Base-by-base conservation (phyloP, 2,113 vertebrate species). In the Thinocorus orbignyianus region DNA sequence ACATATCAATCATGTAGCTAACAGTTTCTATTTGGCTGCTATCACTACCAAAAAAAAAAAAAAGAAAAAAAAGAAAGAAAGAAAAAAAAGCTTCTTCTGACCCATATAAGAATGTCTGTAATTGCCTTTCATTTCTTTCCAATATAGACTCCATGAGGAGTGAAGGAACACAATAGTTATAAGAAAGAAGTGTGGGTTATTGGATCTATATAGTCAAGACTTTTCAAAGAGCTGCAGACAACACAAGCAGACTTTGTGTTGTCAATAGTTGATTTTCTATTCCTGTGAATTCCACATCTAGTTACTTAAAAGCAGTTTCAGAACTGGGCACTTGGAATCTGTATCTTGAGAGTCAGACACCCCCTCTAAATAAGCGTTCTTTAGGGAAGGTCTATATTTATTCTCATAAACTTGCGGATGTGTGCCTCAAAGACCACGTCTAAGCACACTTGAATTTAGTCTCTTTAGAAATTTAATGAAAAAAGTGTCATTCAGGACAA, bases 1-100 rank as follows among this genome's bases (percentile, higher is more conserved):
- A 10, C 0, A 0, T 26, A 73, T 9, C 7, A 41, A 31, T 48
- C 0, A 0, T 11, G 30, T 26, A 58, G 49, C 30, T 71, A 79
- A 54, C 11, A 23, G 19, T 17, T 16, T 46, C 52, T 55, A 16
- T 48, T 17, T 71, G 39, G 35, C 66, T 81, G 31, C 37, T 60
- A 16, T 44, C 23, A 35, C 9, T 24, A 57, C 42, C 13, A 25
- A 51, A 51, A 41, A 41, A 41, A 41, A n/a, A n/a, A n/a, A n/a
- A n/a, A n/a, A n/a, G n/a, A n/a, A n/a, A n/a, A n/a, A n/a, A n/a
- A n/a, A n/a, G n/a, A n/a, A n/a, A n/a, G n/a, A n/a, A n/a, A n/a
- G n/a, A n/a, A 60, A 8, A 16, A 15, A 14, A 31, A 20, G 16
- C 6, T 5, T 44, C 57, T 68, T 60, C 35, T 76, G 52, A 80